Base-by-base conservation (phyloP, 2,113 vertebrate genomes). In the Mesembrinibis cayennensis region DNA sequence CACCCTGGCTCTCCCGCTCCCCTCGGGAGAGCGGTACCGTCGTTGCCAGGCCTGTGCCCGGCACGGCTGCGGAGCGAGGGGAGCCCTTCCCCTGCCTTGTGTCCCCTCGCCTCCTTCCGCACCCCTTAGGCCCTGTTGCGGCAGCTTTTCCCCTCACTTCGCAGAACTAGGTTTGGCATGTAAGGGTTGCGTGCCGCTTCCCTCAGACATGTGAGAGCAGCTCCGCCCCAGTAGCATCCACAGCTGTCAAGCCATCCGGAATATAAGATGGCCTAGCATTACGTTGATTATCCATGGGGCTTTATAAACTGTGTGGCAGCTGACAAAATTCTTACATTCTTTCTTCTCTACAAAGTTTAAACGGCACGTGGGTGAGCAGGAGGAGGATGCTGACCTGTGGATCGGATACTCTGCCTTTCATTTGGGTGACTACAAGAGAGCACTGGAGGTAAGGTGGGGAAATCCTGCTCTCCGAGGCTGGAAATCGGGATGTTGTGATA, bases 391-490 rank as follows among this genome's bases (percentile, higher is more conserved):
- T 16, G 98, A 98, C 87, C 98, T 99, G 58, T 99, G 99, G 99
- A 98, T 99, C 13, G 99, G 99, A 38, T 99, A 99, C 96, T 99
- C 99, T 52, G 98, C 99, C 29, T 99, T 99, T 97, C 99, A 99
- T 88, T 89, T 99, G 94, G 99, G 99, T 38, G 99, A 99, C 97
- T 99, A 99, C 98, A 99, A 98, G 97, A 98, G 98, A 98, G 98
- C 99, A 34, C 98, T 99, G 98, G 98, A 99, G 99, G 99, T 99
- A 92, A 97, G 99, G 98, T 98, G 83, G 92, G 96, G 42, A 93
- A 92, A 58, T 93, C 14, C 30, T 61, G 25, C 66, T 93, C 56
- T 42, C 25, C 0, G 1, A 30, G 63, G 4, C 0, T 92, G 76
- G 53, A 65, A 86, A 56, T 10, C 0, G 13, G 63, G 11, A 21